Conservation (phyloP, 2,113 vertebrate species). For the Leuciscus idus region DNA sequence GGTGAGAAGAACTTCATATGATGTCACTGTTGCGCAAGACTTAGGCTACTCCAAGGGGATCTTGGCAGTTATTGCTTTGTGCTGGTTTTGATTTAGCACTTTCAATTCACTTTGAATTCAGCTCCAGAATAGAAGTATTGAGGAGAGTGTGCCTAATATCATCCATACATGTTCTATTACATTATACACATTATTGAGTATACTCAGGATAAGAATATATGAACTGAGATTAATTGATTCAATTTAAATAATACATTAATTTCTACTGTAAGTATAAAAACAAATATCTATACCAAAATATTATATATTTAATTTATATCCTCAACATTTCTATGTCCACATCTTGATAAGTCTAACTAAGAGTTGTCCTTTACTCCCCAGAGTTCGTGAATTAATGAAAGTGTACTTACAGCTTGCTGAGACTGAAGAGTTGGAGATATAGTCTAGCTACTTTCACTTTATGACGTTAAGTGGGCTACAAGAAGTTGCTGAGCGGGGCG, state of each 20-base stretch:
- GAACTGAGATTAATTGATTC: background rate
- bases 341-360: background rate
- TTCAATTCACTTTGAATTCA: background rate
- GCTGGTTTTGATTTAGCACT: background rate
- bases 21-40: background rate
- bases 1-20: background rate
- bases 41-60: background rate
- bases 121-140: background rate
- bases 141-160: background rate
- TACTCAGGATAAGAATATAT: background rate
- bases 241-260: background rate
- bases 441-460: constrained; percentile 51
- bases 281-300: background rate
- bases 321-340: background rate
- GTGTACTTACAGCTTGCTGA: constrained; percentile 46
- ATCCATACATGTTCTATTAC: background rate
- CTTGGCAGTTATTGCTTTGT: background rate
- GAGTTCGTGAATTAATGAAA: background rate
- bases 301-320: too few species aligned
- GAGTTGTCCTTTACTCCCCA: background rate
- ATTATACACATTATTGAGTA: background rate
- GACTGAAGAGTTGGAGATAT: constrained; percentile 42
- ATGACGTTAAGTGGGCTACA: constrained; percentile 16
- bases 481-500: background rate
- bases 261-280: background rate